Percentiles rank a stretch among this genome's conserved stretches.
phyloP scores from a whole-genome alignment of 2,113 vertebrate genomes.

The Ploceus nigricollis region DNA sequence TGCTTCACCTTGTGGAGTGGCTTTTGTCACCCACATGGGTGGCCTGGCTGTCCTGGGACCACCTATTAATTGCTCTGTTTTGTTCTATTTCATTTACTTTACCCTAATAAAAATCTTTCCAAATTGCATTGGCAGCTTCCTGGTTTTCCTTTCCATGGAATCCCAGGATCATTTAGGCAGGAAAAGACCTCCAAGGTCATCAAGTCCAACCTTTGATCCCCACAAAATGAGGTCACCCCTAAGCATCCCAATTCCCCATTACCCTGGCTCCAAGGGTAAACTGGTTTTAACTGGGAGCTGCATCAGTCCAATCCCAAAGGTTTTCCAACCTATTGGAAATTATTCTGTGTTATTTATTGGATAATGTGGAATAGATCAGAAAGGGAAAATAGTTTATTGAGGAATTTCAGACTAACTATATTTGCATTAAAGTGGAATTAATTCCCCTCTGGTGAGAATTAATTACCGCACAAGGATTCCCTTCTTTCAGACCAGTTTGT shows the following conservation, averaged over 20 bases:
- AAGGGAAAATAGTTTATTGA: neutral
- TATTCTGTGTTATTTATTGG: neutral
- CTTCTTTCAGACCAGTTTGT: neutral
- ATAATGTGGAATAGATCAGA: neutral
- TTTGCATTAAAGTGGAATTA: neutral
- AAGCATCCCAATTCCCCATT: too few species aligned
- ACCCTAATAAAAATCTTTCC: neutral
- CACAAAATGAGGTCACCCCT: neutral
- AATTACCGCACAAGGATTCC: too few species aligned
- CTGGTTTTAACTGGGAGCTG: neutral
- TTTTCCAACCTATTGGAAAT: neutral
- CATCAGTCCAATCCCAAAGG: neutral
- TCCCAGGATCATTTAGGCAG: neutral
- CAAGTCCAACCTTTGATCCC: neutral
- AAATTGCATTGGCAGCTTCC: neutral
- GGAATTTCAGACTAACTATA: neutral
- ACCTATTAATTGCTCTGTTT: neutral
- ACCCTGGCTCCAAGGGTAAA: neutral
- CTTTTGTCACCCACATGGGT: accelerated
- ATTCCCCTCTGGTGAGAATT: neutral
- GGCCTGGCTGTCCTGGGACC: neutral
- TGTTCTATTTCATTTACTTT: neutral
- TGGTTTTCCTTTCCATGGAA: neutral
- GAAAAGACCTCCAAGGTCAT: neutral
- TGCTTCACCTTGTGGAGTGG: neutral